A percentile compares a stretch with the other conserved stretches of the same genome.
phyloP scores from a whole-genome alignment of 2,113 vertebrate species.

The Bungarus multicinctus region DNA sequence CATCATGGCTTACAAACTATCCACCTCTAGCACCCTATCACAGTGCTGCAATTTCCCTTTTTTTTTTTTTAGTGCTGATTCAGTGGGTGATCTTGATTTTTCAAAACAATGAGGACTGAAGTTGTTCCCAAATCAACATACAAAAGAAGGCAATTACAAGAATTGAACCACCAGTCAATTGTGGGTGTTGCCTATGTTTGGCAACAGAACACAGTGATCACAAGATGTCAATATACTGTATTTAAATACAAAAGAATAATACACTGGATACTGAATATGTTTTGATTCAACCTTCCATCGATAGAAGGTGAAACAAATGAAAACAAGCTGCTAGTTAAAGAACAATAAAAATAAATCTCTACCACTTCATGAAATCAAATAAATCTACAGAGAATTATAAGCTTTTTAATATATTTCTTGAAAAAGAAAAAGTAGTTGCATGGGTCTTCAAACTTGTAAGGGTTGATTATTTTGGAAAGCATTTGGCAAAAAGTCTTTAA shows the following conservation, averaged over 20 bases:
- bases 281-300: constrained; percentile 7
- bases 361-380: constrained; percentile 1
- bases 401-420: constrained; percentile 9
- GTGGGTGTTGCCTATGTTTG: constrained; percentile 45
- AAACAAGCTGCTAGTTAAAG: not conserved
- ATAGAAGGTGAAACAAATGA: not conserved
- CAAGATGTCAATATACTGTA: constrained; percentile 42
- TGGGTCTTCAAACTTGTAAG: constrained; percentile 36
- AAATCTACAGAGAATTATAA: constrained; percentile 20
- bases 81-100: constrained; percentile 67
- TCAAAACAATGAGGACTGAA: constrained; percentile 65
- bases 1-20: constrained; percentile 71
- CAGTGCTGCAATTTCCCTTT: constrained; percentile 68
- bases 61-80: constrained; percentile 51
- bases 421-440: constrained; percentile 17
- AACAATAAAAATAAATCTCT: not conserved
- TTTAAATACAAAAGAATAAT: not conserved
- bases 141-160: constrained; percentile 23
- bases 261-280: not conserved
- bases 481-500: constrained; percentile 22
- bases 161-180: constrained; percentile 22
- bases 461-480: constrained; percentile 3
- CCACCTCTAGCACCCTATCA: constrained; percentile 65
- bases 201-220: constrained; percentile 49
- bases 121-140: constrained; percentile 66